These are phyloP conservation scores for Ageneiosus marmoratus DNA, from an alignment of 2,113 vertebrate species.

Conservation along the genomic window DNA sequence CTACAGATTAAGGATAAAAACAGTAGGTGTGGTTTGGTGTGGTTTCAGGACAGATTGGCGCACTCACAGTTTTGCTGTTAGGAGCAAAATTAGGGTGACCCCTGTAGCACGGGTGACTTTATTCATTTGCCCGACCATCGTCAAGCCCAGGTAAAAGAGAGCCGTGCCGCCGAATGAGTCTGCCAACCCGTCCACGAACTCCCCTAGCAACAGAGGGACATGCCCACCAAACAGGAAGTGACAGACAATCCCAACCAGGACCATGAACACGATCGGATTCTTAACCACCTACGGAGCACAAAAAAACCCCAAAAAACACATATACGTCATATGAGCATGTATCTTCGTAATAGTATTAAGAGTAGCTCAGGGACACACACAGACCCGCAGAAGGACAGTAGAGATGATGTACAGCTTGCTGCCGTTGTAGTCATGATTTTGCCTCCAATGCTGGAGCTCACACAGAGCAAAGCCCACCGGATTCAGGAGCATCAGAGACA, in stretches of 20 bases:
- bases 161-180: constrained; percentile 94
- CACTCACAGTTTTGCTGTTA: constrained; percentile 98
- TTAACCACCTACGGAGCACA: constrained; percentile 76
- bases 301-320: background rate
- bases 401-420: constrained; percentile 84
- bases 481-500: constrained; percentile 97
- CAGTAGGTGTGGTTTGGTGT: background rate
- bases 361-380: background rate
- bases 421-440: constrained; percentile 75
- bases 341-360: background rate
- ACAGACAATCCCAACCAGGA: constrained; percentile 87
- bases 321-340: background rate
- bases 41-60: background rate
- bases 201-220: constrained; percentile 84
- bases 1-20: background rate
- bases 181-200: constrained; percentile 91
- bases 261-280: constrained; percentile 97
- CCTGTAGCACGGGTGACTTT: constrained; percentile 87
- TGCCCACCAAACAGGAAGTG: constrained; percentile 89
- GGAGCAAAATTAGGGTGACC: constrained; percentile 91
- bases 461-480: constrained; percentile 95
- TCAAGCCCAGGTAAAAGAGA: constrained; percentile 94
- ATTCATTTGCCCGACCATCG: constrained; percentile 94
- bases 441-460: constrained; percentile 92
- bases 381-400: constrained; percentile 82